These are phyloP conservation scores for Forbesichthys agassizii DNA, from an alignment of 2,113 vertebrate species.

Conservation along the genomic window DNA sequence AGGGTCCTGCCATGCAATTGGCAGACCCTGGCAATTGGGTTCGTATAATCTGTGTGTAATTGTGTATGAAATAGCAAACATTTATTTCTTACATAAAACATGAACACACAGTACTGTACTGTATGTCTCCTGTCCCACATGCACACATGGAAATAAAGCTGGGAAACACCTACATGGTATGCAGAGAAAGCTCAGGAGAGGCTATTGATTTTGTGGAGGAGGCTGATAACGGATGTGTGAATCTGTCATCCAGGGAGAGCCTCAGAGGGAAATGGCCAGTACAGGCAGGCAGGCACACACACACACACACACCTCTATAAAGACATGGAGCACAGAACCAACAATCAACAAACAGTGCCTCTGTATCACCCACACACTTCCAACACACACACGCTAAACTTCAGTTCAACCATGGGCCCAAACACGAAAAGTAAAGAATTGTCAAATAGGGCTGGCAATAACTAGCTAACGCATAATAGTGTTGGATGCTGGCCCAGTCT, in stretches of 20 bases:
- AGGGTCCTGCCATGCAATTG: neutral
- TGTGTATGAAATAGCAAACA: neutral
- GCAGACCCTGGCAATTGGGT: no score
- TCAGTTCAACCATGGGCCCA: no score
- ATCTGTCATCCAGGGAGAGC: slow-evolving; percentile 62
- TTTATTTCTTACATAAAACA: neutral
- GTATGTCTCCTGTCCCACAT: neutral
- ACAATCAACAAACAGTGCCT: neutral
- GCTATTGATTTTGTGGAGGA: slow-evolving; percentile 66
- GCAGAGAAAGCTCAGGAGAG: slow-evolving; percentile 49
- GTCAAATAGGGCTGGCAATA: no score
- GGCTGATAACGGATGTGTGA: slow-evolving; percentile 61
- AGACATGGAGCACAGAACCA: slow-evolving; percentile 24
- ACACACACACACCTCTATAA: slow-evolving; percentile 24
- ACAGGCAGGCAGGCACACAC: neutral
- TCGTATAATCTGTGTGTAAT: no score
- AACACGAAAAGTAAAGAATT: no score
- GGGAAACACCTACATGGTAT: slow-evolving; percentile 26
- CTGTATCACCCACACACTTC: no score
- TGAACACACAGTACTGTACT: no score
- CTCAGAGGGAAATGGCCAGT: slow-evolving; percentile 54
- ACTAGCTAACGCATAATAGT: no score
- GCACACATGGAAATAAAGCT: slow-evolving; percentile 21
- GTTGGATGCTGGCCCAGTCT: no score
- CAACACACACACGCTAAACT: no score